A percentile compares a stretch with the other conserved stretches of the same genome.
These are phyloP conservation scores for Apamea anceps DNA, from an alignment of 2,888 invertebrate genomes.

Conservation along the genomic window DNA sequence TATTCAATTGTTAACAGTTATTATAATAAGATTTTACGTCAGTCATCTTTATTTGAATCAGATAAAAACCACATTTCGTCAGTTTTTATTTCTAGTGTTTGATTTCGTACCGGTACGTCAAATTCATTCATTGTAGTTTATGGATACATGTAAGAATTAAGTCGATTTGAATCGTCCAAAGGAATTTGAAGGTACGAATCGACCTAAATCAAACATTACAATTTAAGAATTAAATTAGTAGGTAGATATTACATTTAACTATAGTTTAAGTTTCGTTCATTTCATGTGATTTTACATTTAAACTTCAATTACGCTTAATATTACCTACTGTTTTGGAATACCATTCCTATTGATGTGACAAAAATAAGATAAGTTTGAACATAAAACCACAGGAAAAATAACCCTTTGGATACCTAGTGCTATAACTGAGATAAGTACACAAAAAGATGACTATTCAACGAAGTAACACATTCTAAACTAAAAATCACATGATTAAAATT, in stretches of 20 bases:
- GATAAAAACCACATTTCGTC: slow-evolving; percentile 69
- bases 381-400: slow-evolving; percentile 78
- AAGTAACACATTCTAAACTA: slow-evolving; percentile 62
- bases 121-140: slow-evolving; percentile 59
- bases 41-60: slow-evolving; percentile 85
- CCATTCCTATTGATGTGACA: slow-evolving; percentile 57
- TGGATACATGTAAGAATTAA: slow-evolving; percentile 40
- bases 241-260: slow-evolving; percentile 75
- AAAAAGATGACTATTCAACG: slow-evolving; percentile 63
- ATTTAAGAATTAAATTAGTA: slow-evolving; percentile 75
- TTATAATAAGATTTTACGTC: slow-evolving; percentile 88
- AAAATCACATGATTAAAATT: slow-evolving; percentile 67
- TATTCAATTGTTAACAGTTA: slow-evolving; percentile 89
- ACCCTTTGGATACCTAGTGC: slow-evolving; percentile 68
- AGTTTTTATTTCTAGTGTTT: slow-evolving; percentile 60
- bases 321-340: slow-evolving; percentile 66
- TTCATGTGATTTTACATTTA: slow-evolving; percentile 82
- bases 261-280: slow-evolving; percentile 75
- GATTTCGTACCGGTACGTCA: slow-evolving; percentile 60
- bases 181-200: slow-evolving; percentile 44
- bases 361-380: slow-evolving; percentile 69
- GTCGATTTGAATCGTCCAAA: slow-evolving; percentile 47
- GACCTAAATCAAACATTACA: slow-evolving; percentile 57
- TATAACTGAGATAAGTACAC: slow-evolving; percentile 64
- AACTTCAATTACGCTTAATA: slow-evolving; percentile 67